A percentile compares a stretch with the other conserved stretches of the same genome.
These are phyloP conservation scores for Smittia aterrima DNA, from an alignment of 2,888 invertebrate species.

Conservation along the genomic window DNA sequence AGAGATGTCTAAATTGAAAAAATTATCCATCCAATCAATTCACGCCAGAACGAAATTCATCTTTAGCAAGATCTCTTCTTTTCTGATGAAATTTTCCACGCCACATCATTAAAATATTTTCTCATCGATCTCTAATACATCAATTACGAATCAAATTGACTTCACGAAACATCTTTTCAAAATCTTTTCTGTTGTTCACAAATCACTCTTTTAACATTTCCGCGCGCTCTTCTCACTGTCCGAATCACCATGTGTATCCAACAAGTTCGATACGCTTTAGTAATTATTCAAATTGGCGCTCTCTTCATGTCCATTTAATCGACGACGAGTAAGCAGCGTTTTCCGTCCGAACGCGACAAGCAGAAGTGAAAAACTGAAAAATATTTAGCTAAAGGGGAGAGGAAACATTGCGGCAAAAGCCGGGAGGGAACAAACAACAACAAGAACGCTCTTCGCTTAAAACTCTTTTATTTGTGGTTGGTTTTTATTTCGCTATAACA, in stretches of 20 bases:
- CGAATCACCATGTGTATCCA: conserved; percentile 33
- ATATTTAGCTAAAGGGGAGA: background rate
- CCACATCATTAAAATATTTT: conserved; percentile 2
- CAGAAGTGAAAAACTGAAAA: conserved; percentile 18
- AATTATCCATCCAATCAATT: background rate
- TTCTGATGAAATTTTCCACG: background rate
- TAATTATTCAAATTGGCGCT: conserved; percentile 30
- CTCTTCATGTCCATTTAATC: background rate
- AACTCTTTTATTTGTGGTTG: conserved; percentile 36
- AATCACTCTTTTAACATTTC: background rate
- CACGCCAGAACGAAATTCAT: background rate
- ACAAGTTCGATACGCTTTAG: conserved; percentile 35
- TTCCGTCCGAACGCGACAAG: background rate
- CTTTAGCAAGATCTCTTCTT: background rate
- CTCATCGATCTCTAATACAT: background rate
- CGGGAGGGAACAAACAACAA: background rate
- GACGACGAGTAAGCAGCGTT: background rate
- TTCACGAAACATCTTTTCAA: too few species aligned
- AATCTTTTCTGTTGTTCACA: background rate
- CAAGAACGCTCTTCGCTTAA: background rate
- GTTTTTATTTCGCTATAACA: conserved; percentile 32
- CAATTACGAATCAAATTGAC: too few species aligned
- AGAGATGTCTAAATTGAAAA: background rate
- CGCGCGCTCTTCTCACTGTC: conserved; percentile 4
- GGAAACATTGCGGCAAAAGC: background rate